Evolutionary conservation across 2,888 invertebrate species (phyloP).

Genomic region (Drosophila quinaria): DNA sequence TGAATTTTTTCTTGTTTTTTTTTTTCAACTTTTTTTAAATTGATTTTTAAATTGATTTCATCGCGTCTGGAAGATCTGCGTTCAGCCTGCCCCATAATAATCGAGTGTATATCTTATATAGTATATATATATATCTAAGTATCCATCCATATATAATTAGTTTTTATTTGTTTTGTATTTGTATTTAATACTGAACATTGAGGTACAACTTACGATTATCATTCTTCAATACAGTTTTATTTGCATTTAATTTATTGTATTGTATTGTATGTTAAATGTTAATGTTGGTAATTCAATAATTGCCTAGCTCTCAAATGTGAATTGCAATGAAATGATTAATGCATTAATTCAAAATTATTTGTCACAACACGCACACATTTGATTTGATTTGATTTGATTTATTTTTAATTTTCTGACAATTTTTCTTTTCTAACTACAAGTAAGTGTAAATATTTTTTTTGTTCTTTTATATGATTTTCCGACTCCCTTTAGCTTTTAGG

Average conservation of each 20-base stretch:
- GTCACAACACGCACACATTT: constrained; percentile 65
- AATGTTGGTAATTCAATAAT: constrained; percentile 32
- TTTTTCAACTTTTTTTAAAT: not conserved
- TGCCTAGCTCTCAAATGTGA: constrained; percentile 23
- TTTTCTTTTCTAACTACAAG: constrained; percentile 52
- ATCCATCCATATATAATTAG: constrained; percentile 16
- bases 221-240: constrained; percentile 64
- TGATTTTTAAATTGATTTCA: not conserved
- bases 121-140: not conserved
- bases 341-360: constrained; percentile 65
- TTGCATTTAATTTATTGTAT: constrained; percentile 49
- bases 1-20: not conserved
- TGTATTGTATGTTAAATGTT: no score
- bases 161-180: constrained; percentile 25
- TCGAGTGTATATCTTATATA: constrained; percentile 16
- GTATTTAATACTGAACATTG: constrained; percentile 74
- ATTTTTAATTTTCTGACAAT: constrained; percentile 30
- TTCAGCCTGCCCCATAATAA: constrained; percentile 13
- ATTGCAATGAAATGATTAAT: constrained; percentile 21
- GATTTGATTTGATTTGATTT: not conserved
- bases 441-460: constrained; percentile 50
- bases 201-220: constrained; percentile 81
- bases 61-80: constrained; percentile 11
- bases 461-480: constrained; percentile 15
- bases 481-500: constrained; percentile 37